Conservation (phyloP, 2,113 vertebrate species). For the Dromiciops gliroides region DNA sequence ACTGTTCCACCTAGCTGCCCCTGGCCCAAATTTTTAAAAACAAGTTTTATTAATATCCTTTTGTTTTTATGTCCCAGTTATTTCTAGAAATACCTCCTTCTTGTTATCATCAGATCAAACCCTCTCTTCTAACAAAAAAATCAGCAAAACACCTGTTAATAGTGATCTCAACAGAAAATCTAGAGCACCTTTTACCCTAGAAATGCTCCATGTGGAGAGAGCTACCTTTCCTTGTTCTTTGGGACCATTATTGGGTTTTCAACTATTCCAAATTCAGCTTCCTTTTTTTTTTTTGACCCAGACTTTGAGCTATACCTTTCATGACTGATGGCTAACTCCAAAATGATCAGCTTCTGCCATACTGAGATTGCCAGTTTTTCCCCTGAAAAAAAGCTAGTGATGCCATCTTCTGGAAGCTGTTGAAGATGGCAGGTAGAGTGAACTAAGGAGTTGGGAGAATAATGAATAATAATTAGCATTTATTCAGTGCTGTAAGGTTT, state of each 20-base stretch:
- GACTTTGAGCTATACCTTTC: neutral
- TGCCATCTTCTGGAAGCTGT: neutral
- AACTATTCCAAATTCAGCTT: neutral
- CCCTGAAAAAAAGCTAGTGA: neutral
- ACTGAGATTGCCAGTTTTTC: neutral
- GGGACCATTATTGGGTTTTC: neutral
- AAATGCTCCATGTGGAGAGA: neutral
- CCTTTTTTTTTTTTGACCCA: neutral
- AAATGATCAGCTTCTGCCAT: neutral
- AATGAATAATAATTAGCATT: neutral
- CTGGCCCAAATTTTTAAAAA: too few species aligned
- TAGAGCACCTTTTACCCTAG: neutral
- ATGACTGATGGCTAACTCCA: neutral
- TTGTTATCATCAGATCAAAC: neutral
- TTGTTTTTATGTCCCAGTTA: neutral
- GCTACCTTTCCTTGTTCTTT: neutral
- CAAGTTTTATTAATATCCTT: neutral
- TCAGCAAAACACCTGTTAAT: neutral
- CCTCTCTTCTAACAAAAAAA: neutral
- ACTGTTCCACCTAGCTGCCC: too few species aligned
- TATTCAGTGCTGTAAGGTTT: neutral
- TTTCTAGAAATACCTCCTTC: neutral
- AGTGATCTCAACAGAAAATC: neutral
- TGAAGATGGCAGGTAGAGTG: neutral
- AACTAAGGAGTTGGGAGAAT: neutral